Percentiles rank a stretch among this genome's conserved stretches.
These are phyloP conservation scores for Drosophila putrida DNA, from an alignment of 2,888 invertebrate species.

Conservation along the genomic window DNA sequence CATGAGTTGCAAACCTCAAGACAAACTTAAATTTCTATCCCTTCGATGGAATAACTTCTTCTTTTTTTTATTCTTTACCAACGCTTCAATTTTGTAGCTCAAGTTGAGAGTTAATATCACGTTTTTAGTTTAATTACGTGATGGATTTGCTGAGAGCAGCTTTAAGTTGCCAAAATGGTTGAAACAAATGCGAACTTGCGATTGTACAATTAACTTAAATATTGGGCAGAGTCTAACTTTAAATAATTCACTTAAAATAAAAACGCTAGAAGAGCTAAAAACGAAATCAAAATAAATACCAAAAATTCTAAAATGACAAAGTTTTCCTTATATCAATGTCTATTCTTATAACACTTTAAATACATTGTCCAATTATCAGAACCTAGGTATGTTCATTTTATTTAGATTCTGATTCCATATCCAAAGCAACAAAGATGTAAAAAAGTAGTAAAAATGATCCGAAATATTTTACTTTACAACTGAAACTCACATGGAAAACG, in stretches of 20 bases:
- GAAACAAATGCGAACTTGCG: slow-evolving; percentile 2
- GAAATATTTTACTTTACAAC: neutral
- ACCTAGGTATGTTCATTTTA: no score
- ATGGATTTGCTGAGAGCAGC: slow-evolving; percentile 53
- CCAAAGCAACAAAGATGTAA: no score
- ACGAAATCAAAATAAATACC: neutral
- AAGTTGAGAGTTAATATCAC: slow-evolving; percentile 71
- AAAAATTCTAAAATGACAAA: no score
- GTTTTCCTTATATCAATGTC: no score
- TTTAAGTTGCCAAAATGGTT: slow-evolving; percentile 39
- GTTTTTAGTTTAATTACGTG: slow-evolving; percentile 72
- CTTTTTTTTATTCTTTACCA: slow-evolving; percentile 17
- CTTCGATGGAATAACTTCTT: slow-evolving; percentile 24
- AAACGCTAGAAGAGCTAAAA: neutral
- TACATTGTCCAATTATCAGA: no score
- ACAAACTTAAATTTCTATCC: slow-evolving; percentile 58
- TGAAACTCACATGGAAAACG: neutral
- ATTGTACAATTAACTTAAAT: slow-evolving; percentile 24
- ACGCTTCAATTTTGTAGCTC: slow-evolving; percentile 41
- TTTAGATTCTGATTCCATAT: no score
- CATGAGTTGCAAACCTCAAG: slow-evolving; percentile 44
- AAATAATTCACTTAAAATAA: slow-evolving; percentile 3
- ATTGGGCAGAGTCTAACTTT: slow-evolving; percentile 11
- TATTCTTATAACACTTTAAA: no score
- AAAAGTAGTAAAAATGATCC: neutral